These are phyloP conservation scores for Homarus americanus DNA, from an alignment of 1,140 invertebrate species.

Conservation along the genomic window DNA sequence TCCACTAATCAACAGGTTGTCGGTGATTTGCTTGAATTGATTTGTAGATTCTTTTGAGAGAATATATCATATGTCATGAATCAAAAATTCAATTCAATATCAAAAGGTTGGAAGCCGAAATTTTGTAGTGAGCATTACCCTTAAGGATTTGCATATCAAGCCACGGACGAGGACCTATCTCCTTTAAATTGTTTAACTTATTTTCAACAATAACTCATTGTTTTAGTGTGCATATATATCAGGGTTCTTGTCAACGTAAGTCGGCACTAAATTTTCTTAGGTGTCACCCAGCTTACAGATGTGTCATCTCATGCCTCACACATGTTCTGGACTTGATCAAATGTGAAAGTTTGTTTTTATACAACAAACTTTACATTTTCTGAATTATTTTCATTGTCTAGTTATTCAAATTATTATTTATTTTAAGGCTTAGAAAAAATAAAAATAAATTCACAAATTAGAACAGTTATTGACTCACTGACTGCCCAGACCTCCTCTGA, in stretches of 20 bases:
- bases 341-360: no score
- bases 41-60: not conserved
- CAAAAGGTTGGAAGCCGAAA: not conserved
- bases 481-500: no score
- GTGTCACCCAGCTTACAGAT: not conserved
- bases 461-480: no score
- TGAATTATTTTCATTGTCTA: no score
- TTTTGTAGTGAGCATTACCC: not conserved
- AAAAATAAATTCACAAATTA: no score
- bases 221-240: no score
- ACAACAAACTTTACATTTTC: no score
- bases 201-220: not conserved
- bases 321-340: no score
- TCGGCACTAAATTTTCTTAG: not conserved
- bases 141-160: not conserved
- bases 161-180: not conserved
- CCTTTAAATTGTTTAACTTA: not conserved
- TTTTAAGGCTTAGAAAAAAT: no score
- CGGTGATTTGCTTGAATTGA: conserved; percentile 21
- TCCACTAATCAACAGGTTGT: conserved; percentile 46
- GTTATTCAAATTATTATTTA: no score
- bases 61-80: not conserved
- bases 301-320: no score
- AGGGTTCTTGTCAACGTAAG: no score
- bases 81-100: not conserved